These are phyloP conservation scores for Erythrocercus mccallii DNA, from an alignment of 2,113 vertebrate genomes.

Conservation along the genomic window DNA sequence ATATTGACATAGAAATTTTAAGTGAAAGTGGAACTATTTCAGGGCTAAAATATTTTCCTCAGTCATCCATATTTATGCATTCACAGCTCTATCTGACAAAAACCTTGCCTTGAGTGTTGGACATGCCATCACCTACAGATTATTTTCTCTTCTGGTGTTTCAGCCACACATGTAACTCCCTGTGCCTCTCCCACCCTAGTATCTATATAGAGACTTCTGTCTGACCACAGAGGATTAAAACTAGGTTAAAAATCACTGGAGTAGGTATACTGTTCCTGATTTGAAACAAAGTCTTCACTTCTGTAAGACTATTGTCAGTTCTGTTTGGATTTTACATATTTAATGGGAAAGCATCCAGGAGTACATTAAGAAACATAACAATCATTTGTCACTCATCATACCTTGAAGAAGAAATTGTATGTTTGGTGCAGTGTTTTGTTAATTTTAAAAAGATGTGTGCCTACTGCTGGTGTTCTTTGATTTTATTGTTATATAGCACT, in stretches of 20 bases:
- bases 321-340: background rate
- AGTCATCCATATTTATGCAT: background rate
- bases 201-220: background rate
- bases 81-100: background rate
- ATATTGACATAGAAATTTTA: background rate
- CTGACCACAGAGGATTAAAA: background rate
- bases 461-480: background rate
- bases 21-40: background rate
- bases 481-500: background rate
- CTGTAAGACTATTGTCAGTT: background rate
- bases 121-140: rapidly evolving
- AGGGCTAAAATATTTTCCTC: background rate
- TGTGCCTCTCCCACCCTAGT: background rate
- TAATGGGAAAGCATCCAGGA: background rate
- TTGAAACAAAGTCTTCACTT: background rate
- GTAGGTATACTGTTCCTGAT: background rate
- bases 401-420: background rate
- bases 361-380: background rate
- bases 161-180: background rate
- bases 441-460: background rate
- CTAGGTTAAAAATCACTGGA: background rate
- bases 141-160: background rate
- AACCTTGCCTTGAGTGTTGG: background rate
- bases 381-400: background rate
- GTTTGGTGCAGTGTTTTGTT: background rate